A percentile compares a stretch with the other conserved stretches of the same genome.
These are phyloP conservation scores for Pyxicephalus adspersus DNA, from an alignment of 2,113 vertebrate species.

Conservation along the genomic window DNA sequence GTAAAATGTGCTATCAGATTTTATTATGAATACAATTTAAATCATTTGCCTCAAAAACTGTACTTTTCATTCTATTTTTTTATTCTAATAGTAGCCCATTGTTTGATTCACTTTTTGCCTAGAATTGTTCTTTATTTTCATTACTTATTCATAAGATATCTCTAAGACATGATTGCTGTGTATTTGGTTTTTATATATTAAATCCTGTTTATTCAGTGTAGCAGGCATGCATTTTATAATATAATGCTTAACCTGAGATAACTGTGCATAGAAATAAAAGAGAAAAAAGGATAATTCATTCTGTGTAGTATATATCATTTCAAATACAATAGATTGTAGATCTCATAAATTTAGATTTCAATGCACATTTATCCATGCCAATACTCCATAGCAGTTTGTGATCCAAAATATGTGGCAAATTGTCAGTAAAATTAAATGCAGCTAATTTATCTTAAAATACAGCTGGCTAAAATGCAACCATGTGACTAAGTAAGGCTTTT, in stretches of 20 bases:
- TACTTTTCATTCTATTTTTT: no score
- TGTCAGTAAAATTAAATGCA: constrained; percentile 35
- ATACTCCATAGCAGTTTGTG: not conserved
- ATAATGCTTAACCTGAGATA: not conserved
- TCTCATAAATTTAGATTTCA: not conserved
- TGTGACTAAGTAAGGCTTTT: constrained; percentile 39
- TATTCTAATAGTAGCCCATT: no score
- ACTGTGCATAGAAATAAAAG: not conserved
- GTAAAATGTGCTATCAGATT: no score
- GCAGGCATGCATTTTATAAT: not conserved
- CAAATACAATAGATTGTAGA: not conserved
- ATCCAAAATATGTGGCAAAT: constrained; percentile 6
- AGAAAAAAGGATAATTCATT: not conserved
- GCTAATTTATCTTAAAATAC: constrained; percentile 32
- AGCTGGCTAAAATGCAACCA: constrained; percentile 24
- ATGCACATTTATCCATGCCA: not conserved
- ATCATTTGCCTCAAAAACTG: no score
- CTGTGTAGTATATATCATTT: not conserved
- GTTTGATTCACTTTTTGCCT: no score
- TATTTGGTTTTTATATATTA: not conserved
- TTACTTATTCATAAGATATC: no score
- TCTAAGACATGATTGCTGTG: no score
- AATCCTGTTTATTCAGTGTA: not conserved
- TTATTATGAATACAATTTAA: no score
- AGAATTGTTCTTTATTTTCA: no score